Evolutionary conservation across 2,113 vertebrate species (phyloP).

Genomic region (Hippocampus comes): DNA sequence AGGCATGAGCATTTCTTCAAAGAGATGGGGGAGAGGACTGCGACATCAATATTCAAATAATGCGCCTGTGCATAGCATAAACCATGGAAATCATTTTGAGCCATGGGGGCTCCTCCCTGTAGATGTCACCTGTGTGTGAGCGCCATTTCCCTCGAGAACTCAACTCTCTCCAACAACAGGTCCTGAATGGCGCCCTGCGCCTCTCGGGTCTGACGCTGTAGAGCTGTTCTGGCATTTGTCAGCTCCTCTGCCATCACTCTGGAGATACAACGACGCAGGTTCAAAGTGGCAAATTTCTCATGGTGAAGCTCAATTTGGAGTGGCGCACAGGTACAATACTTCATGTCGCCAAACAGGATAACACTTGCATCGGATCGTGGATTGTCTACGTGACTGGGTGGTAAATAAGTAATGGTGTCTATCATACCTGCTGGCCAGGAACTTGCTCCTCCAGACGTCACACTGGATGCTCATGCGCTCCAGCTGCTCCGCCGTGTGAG

Average conservation of each 20-base stretch:
- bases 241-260: slow-evolving; percentile 98
- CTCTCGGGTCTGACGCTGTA: slow-evolving; percentile 88
- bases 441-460: slow-evolving; percentile 99
- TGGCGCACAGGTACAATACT: too few species aligned
- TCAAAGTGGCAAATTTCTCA: neutral
- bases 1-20: too few species aligned
- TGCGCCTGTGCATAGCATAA: too few species aligned
- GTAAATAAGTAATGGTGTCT: neutral
- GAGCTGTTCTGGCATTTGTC: slow-evolving; percentile 80
- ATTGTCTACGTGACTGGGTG: too few species aligned
- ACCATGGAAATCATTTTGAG: too few species aligned
- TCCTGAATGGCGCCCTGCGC: slow-evolving; percentile 91
- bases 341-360: too few species aligned
- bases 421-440: slow-evolving; percentile 91
- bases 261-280: slow-evolving; percentile 15
- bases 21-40: too few species aligned
- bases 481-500: slow-evolving; percentile 85
- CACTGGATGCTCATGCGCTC: slow-evolving; percentile 96
- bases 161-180: slow-evolving; percentile 85
- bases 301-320: too few species aligned
- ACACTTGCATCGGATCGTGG: too few species aligned
- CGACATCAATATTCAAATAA: too few species aligned
- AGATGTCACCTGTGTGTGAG: slow-evolving; percentile 84
- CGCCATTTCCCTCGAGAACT: slow-evolving; percentile 86
- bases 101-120: too few species aligned